Base-by-base conservation (phyloP, 2,797 vertebrate genomes). In the Trematomus bernacchii region DNA sequence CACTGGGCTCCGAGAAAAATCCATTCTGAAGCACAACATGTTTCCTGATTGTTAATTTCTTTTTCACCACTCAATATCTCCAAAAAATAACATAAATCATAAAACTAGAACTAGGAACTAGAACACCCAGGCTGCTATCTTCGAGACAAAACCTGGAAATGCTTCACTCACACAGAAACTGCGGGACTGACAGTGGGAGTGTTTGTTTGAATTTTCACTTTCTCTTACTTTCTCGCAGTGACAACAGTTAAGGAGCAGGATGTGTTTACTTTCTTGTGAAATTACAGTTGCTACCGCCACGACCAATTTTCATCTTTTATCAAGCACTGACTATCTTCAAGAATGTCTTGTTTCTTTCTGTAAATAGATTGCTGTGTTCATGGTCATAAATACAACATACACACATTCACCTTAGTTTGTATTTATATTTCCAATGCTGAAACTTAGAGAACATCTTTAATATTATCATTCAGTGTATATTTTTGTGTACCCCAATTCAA, bases 91-190 rank as follows among this genome's bases (percentile, higher is more conserved):
- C 27, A 66, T 63, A 42, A 60, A 23, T 67, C 7, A 50, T 55
- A 30, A 57, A 65, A 76, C 27, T 27, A 27, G 27, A 60, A 61
- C 18, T 47, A 57, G 47, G 77, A 73, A 60, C 40, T 42, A 71
- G 42, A 73, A 70, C 71, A 52, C 2, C 42, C 57, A 15, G 50
- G 47, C 59, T 66, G 65, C 77, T 89, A 77, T 81, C 77, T 82
- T 62, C 79, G 74, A 83, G 66, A 73, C 64, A 66, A 86, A 86
- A 86, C 79, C 79, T 84, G 71, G 74, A 82, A 62, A 76, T 47
- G 46, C 58, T 78, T 54, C 61, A 77, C 53, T 46, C 21, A 61
- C 53, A 66, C 10, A 57, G 48, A 53, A 52, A 19, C 42, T 16
- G 1, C 4, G 23, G 23, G 30, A 53, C 30, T 51, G 53, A 73